These are phyloP conservation scores for Triops longicaudatus DNA, from an alignment of 1,140 invertebrate species.

Conservation along the genomic window DNA sequence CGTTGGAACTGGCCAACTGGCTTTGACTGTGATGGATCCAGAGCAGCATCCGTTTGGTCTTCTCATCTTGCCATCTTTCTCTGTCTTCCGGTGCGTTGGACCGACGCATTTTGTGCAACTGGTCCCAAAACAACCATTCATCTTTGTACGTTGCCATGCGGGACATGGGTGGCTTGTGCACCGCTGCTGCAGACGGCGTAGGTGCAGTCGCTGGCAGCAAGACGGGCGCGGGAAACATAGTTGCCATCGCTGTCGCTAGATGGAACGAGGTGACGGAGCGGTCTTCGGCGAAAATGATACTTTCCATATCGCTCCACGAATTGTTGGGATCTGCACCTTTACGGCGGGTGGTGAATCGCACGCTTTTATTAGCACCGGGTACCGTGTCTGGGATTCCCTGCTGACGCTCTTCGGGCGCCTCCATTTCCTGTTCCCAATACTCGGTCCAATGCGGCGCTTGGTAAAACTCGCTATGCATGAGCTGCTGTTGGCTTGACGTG, in stretches of 20 bases:
- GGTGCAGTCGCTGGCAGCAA: slow-evolving; percentile 15
- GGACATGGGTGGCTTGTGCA: slow-evolving; percentile 23
- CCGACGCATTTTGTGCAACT: slow-evolving; percentile 33
- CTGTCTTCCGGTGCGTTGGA: slow-evolving; percentile 30
- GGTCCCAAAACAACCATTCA: slow-evolving; percentile 36
- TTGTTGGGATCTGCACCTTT: not conserved
- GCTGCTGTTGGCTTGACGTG: not conserved
- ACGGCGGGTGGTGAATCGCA: not conserved
- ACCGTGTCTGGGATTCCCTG: not conserved
- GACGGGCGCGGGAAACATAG: not conserved
- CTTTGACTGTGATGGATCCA: slow-evolving; percentile 35
- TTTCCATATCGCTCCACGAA: slow-evolving; percentile 36
- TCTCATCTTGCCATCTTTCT: slow-evolving; percentile 35
- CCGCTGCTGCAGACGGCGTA: not conserved
- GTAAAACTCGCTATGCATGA: slow-evolving; percentile 19
- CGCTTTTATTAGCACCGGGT: not conserved
- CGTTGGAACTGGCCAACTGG: not conserved
- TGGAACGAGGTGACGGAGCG: slow-evolving; percentile 22
- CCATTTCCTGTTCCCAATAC: not conserved
- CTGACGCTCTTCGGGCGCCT: not conserved
- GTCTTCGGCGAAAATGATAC: slow-evolving; percentile 36
- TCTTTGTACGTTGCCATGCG: slow-evolving; percentile 36
- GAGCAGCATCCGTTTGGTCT: slow-evolving; percentile 36
- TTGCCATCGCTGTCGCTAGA: slow-evolving; percentile 22
- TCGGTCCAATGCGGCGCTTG: slow-evolving; percentile 18